Evolutionary conservation across 2,888 invertebrate genomes (phyloP), one percentile per base, ranked within the genome.

Genomic region (Amphimallon solstitiale): DNA sequence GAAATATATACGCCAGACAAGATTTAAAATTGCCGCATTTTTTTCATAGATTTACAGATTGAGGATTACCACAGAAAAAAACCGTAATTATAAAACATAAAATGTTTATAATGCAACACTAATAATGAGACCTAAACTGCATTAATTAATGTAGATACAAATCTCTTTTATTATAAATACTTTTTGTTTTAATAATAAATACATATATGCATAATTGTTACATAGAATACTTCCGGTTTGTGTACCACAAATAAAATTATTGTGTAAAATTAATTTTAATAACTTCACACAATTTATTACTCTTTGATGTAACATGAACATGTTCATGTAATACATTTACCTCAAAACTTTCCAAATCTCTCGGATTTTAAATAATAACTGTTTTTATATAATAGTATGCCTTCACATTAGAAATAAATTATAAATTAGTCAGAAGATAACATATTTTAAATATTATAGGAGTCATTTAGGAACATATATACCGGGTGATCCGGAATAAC

Each of bases 101-200:
- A 23, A 21, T 23, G 14, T 40, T 43, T 43, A 43, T 43, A 43
- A 34, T 45, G 34, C 56, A 51, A 51, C 15, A 51, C 35, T 51
- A 51, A 37, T 29, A 29, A 29, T 29, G 29, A 29, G 35, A 15
- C 34, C 35, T 51, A 51, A 51, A 51, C 29, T 29, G 51, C 35
- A 59, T 59, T 59, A 59, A 59, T 59, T 59, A 59, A 43, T 43
- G 56, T 59, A 59, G 56, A 59, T 59, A 59, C 56, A 59, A 59
- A 59, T 59, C 56, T 59, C 12, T 40, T 9, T 59, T 43, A 45
- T 43, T 59, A 59, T 29, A 43, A 43, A 38, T 29, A 59, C 48
- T 3, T 49, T 15, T 56, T 40, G 2, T 56, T 59, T 29, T 43
- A 59, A 34, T 49, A 29, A 43, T 59, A 38, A 59, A 59, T 56